Evolutionary conservation across 2,113 vertebrate genomes (phyloP).

Genomic region (Eclectus roratus): DNA sequence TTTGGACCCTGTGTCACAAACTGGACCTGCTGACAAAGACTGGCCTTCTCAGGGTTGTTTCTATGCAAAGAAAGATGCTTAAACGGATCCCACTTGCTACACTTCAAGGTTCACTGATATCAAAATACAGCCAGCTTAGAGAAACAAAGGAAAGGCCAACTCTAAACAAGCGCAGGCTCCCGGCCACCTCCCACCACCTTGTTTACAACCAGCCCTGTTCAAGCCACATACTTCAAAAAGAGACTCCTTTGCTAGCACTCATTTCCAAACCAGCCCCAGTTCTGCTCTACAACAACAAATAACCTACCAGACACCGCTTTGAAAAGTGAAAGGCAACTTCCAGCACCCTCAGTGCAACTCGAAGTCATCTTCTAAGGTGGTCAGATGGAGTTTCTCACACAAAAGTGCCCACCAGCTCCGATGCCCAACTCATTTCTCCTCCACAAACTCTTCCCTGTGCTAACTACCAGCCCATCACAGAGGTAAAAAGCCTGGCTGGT

Average conservation of each 20-base stretch:
- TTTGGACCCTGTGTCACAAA: neutral
- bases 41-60: neutral
- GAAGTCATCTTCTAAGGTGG: neutral
- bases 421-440: neutral
- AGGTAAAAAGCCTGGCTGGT: neutral
- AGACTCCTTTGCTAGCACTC: neutral
- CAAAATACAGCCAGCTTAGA: neutral
- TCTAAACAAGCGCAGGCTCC: neutral
- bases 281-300: neutral
- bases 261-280: neutral
- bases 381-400: accelerated
- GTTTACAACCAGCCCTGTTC: neutral
- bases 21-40: neutral
- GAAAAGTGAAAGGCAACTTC: neutral
- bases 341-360: neutral
- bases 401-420: accelerated
- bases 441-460: neutral
- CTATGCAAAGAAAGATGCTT: neutral
- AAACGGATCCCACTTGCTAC: neutral
- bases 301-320: neutral
- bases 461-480: neutral
- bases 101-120: neutral
- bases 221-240: neutral
- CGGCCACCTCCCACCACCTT: neutral
- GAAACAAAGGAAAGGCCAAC: slow-evolving; percentile 30